phyloP scores from a whole-genome alignment of 1,140 invertebrate genomes.

The Hylyphantes graminicola region DNA sequence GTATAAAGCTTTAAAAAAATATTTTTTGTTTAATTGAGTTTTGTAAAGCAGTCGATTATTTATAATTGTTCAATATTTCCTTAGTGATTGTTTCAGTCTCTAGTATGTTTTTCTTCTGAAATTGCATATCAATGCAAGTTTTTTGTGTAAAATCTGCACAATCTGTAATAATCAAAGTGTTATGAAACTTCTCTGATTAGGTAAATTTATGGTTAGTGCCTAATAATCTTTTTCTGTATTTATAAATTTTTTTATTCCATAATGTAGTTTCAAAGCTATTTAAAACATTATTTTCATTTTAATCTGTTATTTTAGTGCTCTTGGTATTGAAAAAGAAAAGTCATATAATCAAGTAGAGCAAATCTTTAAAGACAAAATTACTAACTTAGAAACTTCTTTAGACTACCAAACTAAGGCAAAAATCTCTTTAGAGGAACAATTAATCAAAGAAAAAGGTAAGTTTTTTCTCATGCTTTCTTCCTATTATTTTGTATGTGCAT shows the following conservation, averaged over 20 bases:
- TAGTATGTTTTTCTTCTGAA: too few species aligned
- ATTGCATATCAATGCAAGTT: too few species aligned
- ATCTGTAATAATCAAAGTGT: too few species aligned
- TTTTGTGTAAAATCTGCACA: too few species aligned
- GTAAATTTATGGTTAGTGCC: background rate
- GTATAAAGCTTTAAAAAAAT: too few species aligned
- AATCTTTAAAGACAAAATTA: constrained; percentile 69
- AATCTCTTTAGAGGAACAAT: constrained; percentile 67
- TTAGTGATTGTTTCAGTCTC: too few species aligned
- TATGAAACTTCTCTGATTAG: background rate
- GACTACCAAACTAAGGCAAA: constrained; percentile 70
- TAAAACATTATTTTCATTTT: constrained; percentile 7
- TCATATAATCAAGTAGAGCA: constrained; percentile 68
- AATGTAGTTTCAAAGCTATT: background rate
- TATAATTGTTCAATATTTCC: too few species aligned
- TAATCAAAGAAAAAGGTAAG: constrained; percentile 67
- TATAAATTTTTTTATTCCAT: background rate
- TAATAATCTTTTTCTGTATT: background rate
- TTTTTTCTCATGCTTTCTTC: too few species aligned
- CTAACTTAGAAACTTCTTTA: constrained; percentile 69
- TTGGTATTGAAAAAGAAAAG: constrained; percentile 69
- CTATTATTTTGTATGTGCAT: too few species aligned
- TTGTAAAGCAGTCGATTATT: too few species aligned
- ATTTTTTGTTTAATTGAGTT: too few species aligned
- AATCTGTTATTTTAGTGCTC: constrained; percentile 65